These are phyloP conservation scores for Anableps anableps DNA, from an alignment of 2,797 vertebrate species.

Conservation along the genomic window DNA sequence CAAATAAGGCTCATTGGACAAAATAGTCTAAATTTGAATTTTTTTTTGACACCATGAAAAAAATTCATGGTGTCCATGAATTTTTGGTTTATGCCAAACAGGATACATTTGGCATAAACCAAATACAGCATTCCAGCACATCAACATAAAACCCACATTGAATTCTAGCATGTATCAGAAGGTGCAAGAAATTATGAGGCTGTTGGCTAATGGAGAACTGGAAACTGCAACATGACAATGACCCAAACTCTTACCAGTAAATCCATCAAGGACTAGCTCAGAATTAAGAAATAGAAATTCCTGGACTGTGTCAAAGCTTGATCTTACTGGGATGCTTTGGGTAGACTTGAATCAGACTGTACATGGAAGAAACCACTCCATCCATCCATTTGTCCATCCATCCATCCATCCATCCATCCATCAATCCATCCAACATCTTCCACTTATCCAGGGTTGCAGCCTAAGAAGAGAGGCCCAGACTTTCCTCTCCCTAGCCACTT, in stretches of 20 bases:
- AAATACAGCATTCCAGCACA: background rate
- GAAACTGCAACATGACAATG: background rate
- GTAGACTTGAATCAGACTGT: background rate
- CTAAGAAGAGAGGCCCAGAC: too few relatives aligned
- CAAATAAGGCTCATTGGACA: background rate
- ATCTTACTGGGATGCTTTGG: background rate
- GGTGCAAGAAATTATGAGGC: background rate
- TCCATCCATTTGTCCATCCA: too few relatives aligned
- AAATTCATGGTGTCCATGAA: too few relatives aligned
- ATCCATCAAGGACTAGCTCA: background rate
- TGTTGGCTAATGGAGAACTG: background rate
- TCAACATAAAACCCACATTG: background rate
- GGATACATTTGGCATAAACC: background rate
- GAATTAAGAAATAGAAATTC: background rate
- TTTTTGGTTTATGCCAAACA: too few relatives aligned
- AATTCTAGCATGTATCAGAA: background rate
- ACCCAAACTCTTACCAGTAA: background rate
- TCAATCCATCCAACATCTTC: too few relatives aligned
- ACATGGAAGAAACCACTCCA: background rate
- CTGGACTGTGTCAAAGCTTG: too few relatives aligned
- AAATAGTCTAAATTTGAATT: background rate
- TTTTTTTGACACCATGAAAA: background rate
- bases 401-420: too few relatives aligned
- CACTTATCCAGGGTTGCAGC: too few relatives aligned
- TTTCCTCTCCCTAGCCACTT: too few relatives aligned